Conservation (phyloP, 2,888 invertebrate genomes). For the Magallana nippona region DNA sequence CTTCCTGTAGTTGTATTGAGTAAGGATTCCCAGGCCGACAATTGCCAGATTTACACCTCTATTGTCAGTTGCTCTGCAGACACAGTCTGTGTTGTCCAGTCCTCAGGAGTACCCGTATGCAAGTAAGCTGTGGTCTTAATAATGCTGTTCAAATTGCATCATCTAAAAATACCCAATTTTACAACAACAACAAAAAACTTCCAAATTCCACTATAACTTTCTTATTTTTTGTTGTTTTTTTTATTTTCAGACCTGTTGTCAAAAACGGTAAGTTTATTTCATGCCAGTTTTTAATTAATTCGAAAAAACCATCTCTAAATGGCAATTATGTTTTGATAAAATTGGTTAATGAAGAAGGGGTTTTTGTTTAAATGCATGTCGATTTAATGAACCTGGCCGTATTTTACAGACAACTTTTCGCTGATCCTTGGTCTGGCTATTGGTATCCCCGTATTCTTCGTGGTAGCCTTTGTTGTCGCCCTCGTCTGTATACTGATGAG, state of each 20-base stretch:
- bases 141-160: background rate
- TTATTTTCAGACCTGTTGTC: constrained; percentile 1
- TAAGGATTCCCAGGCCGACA: background rate
- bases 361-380: no score
- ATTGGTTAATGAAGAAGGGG: no score
- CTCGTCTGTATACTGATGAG: background rate
- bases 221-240: background rate
- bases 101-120: background rate
- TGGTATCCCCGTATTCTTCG: constrained; percentile 1
- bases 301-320: no score
- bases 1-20: background rate
- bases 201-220: background rate
- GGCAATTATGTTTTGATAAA: no score
- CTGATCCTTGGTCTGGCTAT: constrained; percentile 13
- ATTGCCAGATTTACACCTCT: background rate
- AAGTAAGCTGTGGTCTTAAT: background rate
- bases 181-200: background rate
- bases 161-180: background rate
- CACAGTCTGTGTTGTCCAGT: background rate
- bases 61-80: background rate
- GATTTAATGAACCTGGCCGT: no score
- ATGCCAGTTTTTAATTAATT: no score
- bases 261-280: background rate
- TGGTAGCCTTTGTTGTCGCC: background rate
- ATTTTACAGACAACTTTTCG: constrained; percentile 15